Evolutionary conservation across 2,113 vertebrate species (phyloP), one percentile per base, ranked within the genome.

Genomic region (Anarhynchus alexandrinus): DNA sequence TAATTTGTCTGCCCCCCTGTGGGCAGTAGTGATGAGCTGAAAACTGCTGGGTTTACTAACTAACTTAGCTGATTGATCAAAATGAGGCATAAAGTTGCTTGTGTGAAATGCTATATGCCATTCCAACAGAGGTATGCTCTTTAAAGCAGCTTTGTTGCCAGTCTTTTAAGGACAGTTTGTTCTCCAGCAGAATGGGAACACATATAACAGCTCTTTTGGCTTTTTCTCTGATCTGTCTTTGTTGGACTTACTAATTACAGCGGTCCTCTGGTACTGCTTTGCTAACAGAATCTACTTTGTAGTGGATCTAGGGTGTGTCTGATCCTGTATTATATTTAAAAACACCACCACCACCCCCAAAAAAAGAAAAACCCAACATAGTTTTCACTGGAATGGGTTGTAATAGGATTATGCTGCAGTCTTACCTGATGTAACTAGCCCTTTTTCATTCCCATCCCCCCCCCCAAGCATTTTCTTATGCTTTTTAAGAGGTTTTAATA

Each of bases 41-140:
- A 81, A 45, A 11, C 26, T 62, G 20, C 52, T 67, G 61, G 9
- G 7, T 36, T 91, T 72, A 30, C 26, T 47, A 8, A 36, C 15
- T 6, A 27, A 36, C 5, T 58, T 32, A 22, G 34, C 13, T 65
- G 10, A 27, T 36, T 29, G 21, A 32, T 64, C 65, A 55, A 81
- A 88, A 29, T 32, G 36, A 74, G 19, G 64, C 34, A 30, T 29
- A 2, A 40, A 62, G 25, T 29, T 58, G 40, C 30, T 79, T 42
- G 8, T 25, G n/a, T 43, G 59, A 36, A 47, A 40, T 61, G 64
- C 66, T 54, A 0, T 11, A 7, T 34, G 15, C 26, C 0, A 0
- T 59, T 91, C n/a, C 49, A 45, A 14, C 14, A 34, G 22, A 32
- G 5, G 4, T 18, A 36, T 26, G 32, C 51, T 80, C 59, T 79